Evolutionary conservation across 92 coral and sea anemone genomes (phyloP).

Genomic region (Anthopleura xanthogrammica): DNA sequence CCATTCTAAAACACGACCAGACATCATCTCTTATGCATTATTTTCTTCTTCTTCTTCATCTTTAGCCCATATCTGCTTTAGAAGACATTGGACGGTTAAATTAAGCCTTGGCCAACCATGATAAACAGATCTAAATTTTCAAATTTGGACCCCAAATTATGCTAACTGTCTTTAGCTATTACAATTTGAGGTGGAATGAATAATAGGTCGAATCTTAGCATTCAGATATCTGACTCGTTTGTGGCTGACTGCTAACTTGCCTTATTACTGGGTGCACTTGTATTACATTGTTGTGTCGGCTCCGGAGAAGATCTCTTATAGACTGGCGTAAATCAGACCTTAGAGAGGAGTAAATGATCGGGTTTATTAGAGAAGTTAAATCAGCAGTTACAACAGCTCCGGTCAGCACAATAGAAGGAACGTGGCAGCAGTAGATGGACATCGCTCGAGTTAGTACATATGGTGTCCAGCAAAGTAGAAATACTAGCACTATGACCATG

Average conservation of each 20-base stretch:
- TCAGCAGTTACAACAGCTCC: slow-evolving; percentile 38
- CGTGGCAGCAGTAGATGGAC: slow-evolving; percentile 21
- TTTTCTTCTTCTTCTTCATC: too few relatives aligned
- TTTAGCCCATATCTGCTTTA: too few relatives aligned
- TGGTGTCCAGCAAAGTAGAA: slow-evolving; percentile 54
- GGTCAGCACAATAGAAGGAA: slow-evolving; percentile 35
- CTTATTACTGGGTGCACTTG: neutral
- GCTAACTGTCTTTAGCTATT: too few relatives aligned
- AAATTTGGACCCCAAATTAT: too few relatives aligned
- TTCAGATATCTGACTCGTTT: neutral
- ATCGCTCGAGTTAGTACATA: slow-evolving; percentile 43
- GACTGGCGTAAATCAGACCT: slow-evolving; percentile 26
- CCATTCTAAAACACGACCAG: too few relatives aligned
- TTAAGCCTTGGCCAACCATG: too few relatives aligned
- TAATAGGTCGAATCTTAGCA: neutral
- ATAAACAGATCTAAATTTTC: too few relatives aligned
- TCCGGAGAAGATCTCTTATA: slow-evolving; percentile 7
- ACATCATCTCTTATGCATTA: too few relatives aligned
- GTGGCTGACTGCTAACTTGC: neutral
- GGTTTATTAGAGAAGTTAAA: slow-evolving; percentile 45
- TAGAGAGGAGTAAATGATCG: slow-evolving; percentile 32
- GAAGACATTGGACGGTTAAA: too few relatives aligned
- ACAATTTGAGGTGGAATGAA: neutral
- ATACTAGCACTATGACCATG: slow-evolving; percentile 30
- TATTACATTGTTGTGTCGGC: neutral